Evolutionary conservation across 2,888 invertebrate species (phyloP).

Genomic region (Sinopyrophorus schimmeli): DNA sequence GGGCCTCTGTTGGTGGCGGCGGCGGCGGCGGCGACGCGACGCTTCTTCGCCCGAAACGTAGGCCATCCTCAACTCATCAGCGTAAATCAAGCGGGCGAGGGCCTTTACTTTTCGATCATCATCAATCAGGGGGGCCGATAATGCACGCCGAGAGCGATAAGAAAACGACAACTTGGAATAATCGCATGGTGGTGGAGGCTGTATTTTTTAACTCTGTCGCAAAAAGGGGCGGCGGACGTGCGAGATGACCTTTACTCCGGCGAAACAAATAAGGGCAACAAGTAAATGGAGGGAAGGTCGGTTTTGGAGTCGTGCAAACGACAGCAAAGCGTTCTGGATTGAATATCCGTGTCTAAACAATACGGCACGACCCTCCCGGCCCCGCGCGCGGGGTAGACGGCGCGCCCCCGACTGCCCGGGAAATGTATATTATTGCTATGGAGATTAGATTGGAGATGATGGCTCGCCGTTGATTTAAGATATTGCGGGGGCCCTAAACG

Average conservation of each 20-base stretch:
- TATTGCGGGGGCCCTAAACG: slow-evolving; percentile 32
- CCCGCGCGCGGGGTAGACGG: no score
- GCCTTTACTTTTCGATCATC: slow-evolving; percentile 47
- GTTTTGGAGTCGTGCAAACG: slow-evolving; percentile 45
- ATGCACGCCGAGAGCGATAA: no score
- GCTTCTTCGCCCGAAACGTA: slow-evolving; percentile 43
- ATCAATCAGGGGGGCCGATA: slow-evolving; percentile 51
- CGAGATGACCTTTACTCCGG: no score
- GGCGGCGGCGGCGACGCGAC: slow-evolving; percentile 27
- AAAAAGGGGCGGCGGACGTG: no score
- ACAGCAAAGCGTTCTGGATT: slow-evolving; percentile 44
- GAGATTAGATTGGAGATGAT: slow-evolving; percentile 32
- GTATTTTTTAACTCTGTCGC: no score
- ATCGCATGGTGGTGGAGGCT: no score
- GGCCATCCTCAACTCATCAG: no score
- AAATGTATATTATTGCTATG: slow-evolving; percentile 31
- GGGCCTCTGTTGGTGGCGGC: neutral
- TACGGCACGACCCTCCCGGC: slow-evolving; percentile 30
- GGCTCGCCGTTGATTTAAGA: slow-evolving; percentile 33
- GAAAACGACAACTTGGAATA: no score
- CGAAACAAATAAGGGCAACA: slow-evolving; percentile 43
- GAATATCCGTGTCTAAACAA: slow-evolving; percentile 48
- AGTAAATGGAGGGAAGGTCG: slow-evolving; percentile 45
- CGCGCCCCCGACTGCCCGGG: slow-evolving; percentile 24
- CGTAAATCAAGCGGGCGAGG: slow-evolving; percentile 50